These are phyloP conservation scores for Bergia puertoricense DNA, from an alignment of 92 coral and sea anemone genomes.

Conservation along the genomic window DNA sequence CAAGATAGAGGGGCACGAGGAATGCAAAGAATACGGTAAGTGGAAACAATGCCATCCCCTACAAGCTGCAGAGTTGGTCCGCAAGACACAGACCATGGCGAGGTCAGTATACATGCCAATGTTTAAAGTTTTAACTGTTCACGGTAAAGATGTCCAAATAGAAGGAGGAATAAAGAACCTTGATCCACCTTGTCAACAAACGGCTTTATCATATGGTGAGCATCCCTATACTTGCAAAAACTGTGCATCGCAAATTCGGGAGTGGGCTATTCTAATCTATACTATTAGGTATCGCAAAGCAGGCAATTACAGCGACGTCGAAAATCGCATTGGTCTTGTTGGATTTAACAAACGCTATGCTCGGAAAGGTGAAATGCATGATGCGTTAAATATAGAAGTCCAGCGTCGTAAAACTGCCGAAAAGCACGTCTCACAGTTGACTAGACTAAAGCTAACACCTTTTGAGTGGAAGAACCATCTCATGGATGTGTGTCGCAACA, in stretches of 20 bases:
- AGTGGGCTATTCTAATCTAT: constrained; percentile 39
- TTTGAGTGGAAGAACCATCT: constrained; percentile 47
- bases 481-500: constrained; percentile 29
- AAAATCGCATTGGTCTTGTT: constrained; percentile 30
- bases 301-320: background rate
- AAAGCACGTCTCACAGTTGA: constrained; percentile 28
- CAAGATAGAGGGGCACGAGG: background rate
- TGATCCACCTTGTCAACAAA: background rate
- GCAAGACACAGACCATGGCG: background rate
- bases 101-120: background rate
- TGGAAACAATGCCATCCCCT: constrained; percentile 33
- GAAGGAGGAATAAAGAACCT: background rate
- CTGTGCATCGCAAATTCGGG: constrained; percentile 41
- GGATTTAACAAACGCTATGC: constrained; percentile 51
- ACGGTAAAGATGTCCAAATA: background rate
- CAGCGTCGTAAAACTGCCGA: background rate
- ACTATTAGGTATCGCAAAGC: constrained; percentile 27
- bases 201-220: background rate
- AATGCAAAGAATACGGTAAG: background rate
- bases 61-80: background rate
- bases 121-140: background rate
- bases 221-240: constrained; percentile 35
- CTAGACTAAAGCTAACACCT: constrained; percentile 2
- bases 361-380: constrained; percentile 20
- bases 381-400: constrained; percentile 30